phyloP scores from a whole-genome alignment of 2,888 invertebrate species.

The Arctia plantaginis region DNA sequence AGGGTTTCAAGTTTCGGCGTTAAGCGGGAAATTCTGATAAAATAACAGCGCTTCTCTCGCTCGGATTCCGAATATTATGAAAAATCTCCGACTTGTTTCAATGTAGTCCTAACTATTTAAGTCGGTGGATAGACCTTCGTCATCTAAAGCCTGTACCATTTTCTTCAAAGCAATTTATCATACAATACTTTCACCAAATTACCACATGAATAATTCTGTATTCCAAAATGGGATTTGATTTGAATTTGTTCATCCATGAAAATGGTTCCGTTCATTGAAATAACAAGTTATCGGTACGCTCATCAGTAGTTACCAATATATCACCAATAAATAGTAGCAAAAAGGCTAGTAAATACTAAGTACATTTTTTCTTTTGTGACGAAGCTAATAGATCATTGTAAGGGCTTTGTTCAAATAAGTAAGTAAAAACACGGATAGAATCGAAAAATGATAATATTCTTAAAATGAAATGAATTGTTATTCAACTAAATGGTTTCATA shows the following conservation, averaged over 20 bases:
- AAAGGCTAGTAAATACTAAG: neutral
- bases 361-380: neutral
- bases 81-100: neutral
- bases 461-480: neutral
- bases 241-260: neutral
- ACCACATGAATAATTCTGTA: constrained; percentile 13
- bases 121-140: constrained; percentile 18
- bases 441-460: neutral
- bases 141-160: constrained; percentile 19
- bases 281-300: neutral
- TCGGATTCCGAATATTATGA: neutral
- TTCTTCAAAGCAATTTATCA: constrained; percentile 20
- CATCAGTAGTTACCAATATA: neutral
- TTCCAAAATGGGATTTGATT: neutral
- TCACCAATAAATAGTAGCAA: neutral
- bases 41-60: neutral
- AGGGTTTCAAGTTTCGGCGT: constrained; percentile 7
- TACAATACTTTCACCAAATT: constrained; percentile 18
- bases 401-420: neutral
- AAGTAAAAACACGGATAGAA: neutral
- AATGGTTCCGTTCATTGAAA: neutral
- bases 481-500: neutral
- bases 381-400: neutral
- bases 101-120: constrained; percentile 5
- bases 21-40: neutral